phyloP scores from a whole-genome alignment of 2,113 vertebrate species.

The Hemiprocne comata region DNA sequence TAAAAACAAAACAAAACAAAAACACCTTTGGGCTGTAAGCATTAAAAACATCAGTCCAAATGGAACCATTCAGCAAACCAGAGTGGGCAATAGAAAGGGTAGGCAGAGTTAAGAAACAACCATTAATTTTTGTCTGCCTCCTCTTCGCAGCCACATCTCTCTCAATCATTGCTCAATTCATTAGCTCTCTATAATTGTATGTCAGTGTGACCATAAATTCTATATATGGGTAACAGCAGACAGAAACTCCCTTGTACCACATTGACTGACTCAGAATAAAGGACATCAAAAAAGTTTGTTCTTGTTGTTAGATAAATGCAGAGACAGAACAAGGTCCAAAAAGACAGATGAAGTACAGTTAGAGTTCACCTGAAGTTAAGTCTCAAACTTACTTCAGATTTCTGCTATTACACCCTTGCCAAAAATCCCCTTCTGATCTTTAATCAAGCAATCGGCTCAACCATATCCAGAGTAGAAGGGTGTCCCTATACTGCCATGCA shows the following conservation, averaged over 20 bases:
- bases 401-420: not conserved
- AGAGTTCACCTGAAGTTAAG: not conserved
- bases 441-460: not conserved
- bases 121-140: not conserved
- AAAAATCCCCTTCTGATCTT: slow-evolving; percentile 32
- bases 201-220: not conserved
- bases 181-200: not conserved
- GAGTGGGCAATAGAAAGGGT: not conserved
- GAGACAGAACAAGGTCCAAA: not conserved
- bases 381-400: not conserved
- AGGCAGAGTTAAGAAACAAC: not conserved
- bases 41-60: not conserved
- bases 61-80: not conserved
- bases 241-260: not conserved
- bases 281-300: not conserved
- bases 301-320: not conserved
- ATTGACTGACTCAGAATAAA: not conserved
- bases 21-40: slow-evolving; percentile 61
- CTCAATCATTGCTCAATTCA: slow-evolving; percentile 24
- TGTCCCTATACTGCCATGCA: not conserved
- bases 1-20: not conserved
- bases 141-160: not conserved
- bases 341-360: not conserved
- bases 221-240: not conserved
- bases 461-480: not conserved